A percentile compares a stretch with the other conserved stretches of the same genome.
Conservation (phyloP, 2,888 invertebrate species). For the Dioctria linearis region DNA sequence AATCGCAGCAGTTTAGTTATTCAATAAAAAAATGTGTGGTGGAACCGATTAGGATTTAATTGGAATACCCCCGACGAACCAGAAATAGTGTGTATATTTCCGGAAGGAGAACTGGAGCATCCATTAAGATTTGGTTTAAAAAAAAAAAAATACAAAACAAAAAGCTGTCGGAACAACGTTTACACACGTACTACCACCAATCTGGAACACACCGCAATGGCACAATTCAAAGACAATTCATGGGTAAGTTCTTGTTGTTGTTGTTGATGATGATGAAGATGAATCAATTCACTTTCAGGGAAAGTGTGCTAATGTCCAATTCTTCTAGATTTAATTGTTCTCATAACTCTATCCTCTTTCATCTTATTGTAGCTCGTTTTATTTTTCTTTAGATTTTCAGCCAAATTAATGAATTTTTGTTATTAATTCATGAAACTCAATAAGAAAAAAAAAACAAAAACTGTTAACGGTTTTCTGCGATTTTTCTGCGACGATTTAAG, state of each 20-base stretch:
- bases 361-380: too few relatives aligned
- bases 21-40: neutral
- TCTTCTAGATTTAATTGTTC: neutral
- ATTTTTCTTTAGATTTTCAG: too few relatives aligned
- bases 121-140: slow-evolving; percentile 21
- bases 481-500: neutral
- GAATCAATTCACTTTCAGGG: neutral
- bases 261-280: slow-evolving; percentile 19
- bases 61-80: neutral
- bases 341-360: neutral
- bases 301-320: slow-evolving; percentile 37
- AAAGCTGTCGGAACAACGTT: neutral
- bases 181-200: neutral
- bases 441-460: neutral
- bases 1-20: too few relatives aligned
- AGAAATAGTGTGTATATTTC: too few relatives aligned
- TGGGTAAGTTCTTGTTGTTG: slow-evolving; percentile 65
- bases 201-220: slow-evolving; percentile 63
- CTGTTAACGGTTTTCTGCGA: neutral
- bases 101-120: neutral
- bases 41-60: neutral
- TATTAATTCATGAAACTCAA: too few relatives aligned
- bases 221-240: slow-evolving; percentile 69
- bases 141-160: too few relatives aligned
- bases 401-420: too few relatives aligned